Evolutionary conservation across 2,797 vertebrate species (phyloP), one percentile per base, ranked within the genome.

Genomic region (Rhynchonycteris naso): DNA sequence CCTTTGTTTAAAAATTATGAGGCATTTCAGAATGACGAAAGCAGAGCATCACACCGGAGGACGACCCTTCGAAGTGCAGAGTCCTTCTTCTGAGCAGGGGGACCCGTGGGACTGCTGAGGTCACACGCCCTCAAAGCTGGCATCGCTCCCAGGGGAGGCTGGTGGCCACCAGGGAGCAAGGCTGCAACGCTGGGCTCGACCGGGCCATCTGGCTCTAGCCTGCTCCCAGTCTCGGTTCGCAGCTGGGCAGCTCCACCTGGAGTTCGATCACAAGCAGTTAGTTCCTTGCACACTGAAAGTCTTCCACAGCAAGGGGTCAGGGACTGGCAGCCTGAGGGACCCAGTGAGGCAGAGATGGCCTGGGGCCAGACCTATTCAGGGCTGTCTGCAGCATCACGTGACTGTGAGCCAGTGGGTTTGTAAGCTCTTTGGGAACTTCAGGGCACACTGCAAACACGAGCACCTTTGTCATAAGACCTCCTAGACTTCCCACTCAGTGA

Each of bases 261-360:
- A 69, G 38, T 52, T 52, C 43, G 14, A 21, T 18, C 50, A 19
- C 19, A 63, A n/a, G 38, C 38, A 59, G 19, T 59, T 47, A 22
- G 61, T 14, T 50, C 63, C 82, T 35, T 0, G 3, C 50, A 19
- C 21, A 18, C n/a, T 26, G 14, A 18, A 4, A 35, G 9, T 22
- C 47, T 81, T 54, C 65, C 74, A 18, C 0, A 22, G 43, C 15
- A 35, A 56, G 30, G 21, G 7, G 26, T 43, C 66, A 38, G 66
- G 43, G 56, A 43, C 0, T n/a, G 11, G 35, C 59, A 7, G 52
- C 30, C 7, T 8, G 16, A 0, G 50, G 30, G 1, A 5, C 16
- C 28, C 52, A 11, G 13, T 7, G 35, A 18, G 1, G 3, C 9
- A 28, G 33, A 47, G 54, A 13, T 7, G 33, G 24, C 4, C 59